phyloP scores from a whole-genome alignment of 2,113 vertebrate genomes.

The Bagarius yarrelli region DNA sequence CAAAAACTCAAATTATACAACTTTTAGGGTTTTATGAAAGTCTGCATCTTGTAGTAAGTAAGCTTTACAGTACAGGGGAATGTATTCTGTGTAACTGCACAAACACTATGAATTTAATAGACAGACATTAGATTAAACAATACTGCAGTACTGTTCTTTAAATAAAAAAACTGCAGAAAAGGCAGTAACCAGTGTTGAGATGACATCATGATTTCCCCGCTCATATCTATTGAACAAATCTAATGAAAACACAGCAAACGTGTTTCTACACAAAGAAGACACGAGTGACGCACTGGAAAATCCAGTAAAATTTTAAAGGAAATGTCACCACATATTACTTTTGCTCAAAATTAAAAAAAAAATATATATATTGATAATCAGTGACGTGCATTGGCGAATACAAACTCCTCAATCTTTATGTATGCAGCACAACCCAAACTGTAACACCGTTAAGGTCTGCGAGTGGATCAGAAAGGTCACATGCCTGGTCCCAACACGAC shows the following conservation, averaged over 20 bases:
- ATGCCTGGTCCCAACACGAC: background rate
- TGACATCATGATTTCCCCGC: conserved; percentile 1
- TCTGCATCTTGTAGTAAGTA: background rate
- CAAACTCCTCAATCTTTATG: background rate
- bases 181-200: background rate
- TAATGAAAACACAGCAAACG: background rate
- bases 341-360: background rate
- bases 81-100: no score
- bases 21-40: no score
- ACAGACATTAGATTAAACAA: background rate
- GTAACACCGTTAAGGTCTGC: background rate
- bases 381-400: background rate
- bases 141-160: background rate
- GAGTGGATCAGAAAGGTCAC: background rate
- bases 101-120: background rate
- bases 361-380: conserved; percentile 6
- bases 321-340: background rate
- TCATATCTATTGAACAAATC: background rate
- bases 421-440: background rate
- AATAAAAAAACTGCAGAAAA: background rate
- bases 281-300: background rate
- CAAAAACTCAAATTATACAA: background rate
- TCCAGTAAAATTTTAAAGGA: background rate
- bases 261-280: background rate
- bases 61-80: background rate